Percentiles rank a stretch among this genome's conserved stretches.
Conservation (phyloP, 2,113 vertebrate genomes). For the Pteronura brasiliensis region DNA sequence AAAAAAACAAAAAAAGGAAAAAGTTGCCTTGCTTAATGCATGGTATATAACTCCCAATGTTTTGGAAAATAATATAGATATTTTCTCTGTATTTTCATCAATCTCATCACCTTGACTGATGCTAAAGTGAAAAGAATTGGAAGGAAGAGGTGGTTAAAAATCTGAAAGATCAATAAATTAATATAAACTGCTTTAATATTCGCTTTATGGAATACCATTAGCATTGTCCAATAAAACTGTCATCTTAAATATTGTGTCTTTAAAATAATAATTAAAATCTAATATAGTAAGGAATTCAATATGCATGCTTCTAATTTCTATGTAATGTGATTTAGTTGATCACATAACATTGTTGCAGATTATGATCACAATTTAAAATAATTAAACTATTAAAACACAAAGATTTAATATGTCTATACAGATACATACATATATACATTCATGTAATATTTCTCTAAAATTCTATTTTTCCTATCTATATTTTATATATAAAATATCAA, state of each 20-base stretch:
- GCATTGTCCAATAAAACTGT: slow-evolving; percentile 57
- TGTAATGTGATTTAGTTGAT: slow-evolving; percentile 61
- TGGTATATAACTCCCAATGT: background rate
- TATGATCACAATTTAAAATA: slow-evolving; percentile 35
- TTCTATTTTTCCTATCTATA: background rate
- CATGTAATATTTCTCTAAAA: background rate
- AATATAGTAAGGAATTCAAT: slow-evolving; percentile 45
- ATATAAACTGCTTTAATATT: background rate
- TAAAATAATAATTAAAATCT: slow-evolving; percentile 64
- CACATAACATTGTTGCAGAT: slow-evolving; percentile 19
- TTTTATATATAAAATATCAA: background rate
- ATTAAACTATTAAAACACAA: slow-evolving; percentile 27
- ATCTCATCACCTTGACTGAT: background rate
- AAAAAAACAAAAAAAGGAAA: background rate
- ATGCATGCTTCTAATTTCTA: slow-evolving; percentile 34
- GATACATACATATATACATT: too few species aligned
- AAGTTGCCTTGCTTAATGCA: background rate
- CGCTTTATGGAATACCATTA: slow-evolving; percentile 15
- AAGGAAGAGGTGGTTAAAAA: background rate
- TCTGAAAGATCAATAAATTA: slow-evolving; percentile 36
- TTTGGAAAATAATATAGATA: background rate
- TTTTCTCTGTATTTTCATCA: background rate
- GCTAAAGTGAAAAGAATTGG: slow-evolving; percentile 22
- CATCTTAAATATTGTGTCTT: slow-evolving; percentile 29
- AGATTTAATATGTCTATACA: background rate